These are phyloP conservation scores for Erithacus rubecula DNA, from an alignment of 2,797 vertebrate species.

Conservation along the genomic window DNA sequence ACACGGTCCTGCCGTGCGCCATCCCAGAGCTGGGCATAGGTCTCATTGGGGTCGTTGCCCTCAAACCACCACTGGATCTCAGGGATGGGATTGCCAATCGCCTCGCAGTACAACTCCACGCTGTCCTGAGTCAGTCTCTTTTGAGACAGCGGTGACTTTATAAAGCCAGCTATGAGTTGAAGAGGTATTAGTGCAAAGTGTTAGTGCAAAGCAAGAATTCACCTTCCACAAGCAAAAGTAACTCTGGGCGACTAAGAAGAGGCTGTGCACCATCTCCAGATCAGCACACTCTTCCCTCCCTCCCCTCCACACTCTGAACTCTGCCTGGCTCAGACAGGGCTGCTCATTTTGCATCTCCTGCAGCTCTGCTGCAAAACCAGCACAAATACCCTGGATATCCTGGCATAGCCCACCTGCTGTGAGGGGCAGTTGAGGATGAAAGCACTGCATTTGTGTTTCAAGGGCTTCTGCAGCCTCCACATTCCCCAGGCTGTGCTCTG, in stretches of 20 bases:
- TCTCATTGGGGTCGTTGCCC: slow-evolving; percentile 82
- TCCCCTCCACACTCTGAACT: neutral
- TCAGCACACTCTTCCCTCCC: fast-evolving
- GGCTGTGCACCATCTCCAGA: neutral
- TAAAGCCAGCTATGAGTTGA: slow-evolving; percentile 84
- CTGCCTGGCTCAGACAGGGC: neutral
- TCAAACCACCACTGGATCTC: slow-evolving; percentile 97
- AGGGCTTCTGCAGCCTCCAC: neutral
- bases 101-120: slow-evolving; percentile 89
- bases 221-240: neutral
- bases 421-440: fast-evolving
- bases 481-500: neutral
- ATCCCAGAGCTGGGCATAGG: slow-evolving; percentile 86
- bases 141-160: slow-evolving; percentile 88
- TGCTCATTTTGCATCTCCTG: fast-evolving
- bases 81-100: slow-evolving; percentile 87
- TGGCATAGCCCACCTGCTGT: fast-evolving
- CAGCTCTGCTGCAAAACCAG: fast-evolving
- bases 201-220: slow-evolving; percentile 62
- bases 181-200: slow-evolving; percentile 64
- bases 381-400: neutral
- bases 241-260: neutral
- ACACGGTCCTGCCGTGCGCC: slow-evolving; percentile 85
- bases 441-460: neutral
- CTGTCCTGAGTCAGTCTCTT: slow-evolving; percentile 80